A percentile compares a stretch with the other conserved stretches of the same genome.
Evolutionary conservation across 2,113 vertebrate genomes (phyloP).

Genomic region (Psephotus haematonotus): DNA sequence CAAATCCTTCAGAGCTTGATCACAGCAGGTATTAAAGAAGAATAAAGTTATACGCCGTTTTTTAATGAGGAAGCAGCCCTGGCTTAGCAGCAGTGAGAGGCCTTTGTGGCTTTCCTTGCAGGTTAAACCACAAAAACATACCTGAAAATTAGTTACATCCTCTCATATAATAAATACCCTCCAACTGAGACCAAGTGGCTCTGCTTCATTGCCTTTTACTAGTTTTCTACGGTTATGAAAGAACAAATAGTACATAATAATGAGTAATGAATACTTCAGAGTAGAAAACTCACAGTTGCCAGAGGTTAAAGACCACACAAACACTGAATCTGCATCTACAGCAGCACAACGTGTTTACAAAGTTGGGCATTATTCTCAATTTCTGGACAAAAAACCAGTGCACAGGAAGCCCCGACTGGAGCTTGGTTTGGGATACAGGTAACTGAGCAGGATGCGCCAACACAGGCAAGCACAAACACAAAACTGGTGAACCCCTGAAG

Average conservation of each 20-base stretch:
- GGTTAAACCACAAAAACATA: neutral
- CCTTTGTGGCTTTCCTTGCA: neutral
- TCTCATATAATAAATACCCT: neutral
- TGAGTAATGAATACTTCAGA: constrained; percentile 19
- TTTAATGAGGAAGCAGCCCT: neutral
- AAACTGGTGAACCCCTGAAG: neutral
- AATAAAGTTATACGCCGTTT: neutral
- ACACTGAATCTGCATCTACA: neutral
- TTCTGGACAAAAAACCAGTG: neutral
- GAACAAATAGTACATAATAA: constrained; percentile 38
- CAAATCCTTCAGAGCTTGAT: neutral
- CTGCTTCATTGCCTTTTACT: constrained; percentile 49
- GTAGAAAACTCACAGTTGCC: neutral
- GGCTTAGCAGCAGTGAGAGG: neutral
- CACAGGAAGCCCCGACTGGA: neutral
- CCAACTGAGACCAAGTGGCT: neutral
- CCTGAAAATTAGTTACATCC: constrained; percentile 6
- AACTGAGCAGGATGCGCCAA: neutral
- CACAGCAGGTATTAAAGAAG: neutral
- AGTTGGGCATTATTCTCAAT: neutral
- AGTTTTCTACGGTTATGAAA: neutral
- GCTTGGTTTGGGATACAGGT: neutral
- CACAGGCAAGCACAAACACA: neutral
- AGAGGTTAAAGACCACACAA: constrained; percentile 3
- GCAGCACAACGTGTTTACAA: neutral